Evolutionary conservation across 1,140 invertebrate species (phyloP).

Genomic region (Zaprionus inermis): DNA sequence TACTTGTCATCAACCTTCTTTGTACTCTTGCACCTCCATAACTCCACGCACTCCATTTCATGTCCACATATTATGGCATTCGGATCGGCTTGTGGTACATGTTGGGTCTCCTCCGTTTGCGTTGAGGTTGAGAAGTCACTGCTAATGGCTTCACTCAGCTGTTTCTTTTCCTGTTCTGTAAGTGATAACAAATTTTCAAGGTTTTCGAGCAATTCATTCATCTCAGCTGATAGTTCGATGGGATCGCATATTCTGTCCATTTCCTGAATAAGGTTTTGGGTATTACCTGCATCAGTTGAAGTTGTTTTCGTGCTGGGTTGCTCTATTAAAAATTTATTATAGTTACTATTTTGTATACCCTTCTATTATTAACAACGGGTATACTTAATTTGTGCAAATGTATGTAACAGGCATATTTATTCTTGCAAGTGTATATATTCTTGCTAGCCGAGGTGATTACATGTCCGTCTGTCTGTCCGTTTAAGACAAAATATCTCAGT

Average conservation of each 20-base stretch:
- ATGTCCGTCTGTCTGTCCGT: no score
- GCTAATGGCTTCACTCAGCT: background rate
- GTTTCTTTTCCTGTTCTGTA: background rate
- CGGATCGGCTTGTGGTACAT: background rate
- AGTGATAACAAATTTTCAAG: constrained; percentile 1
- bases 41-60: constrained; percentile 15
- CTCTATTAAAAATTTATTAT: background rate
- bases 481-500: no score
- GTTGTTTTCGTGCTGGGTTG: no score
- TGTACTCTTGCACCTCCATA: constrained; percentile 17
- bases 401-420: no score
- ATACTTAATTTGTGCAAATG: no score
- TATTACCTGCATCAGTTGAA: no score
- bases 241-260: background rate
- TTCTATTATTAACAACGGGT: no score
- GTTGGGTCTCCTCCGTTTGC: background rate
- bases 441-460: no score
- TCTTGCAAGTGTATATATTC: no score
- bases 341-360: no score
- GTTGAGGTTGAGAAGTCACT: background rate
- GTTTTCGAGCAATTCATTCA: background rate
- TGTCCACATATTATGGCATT: background rate
- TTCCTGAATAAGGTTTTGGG: no score
- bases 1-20: background rate
- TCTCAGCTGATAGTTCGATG: constrained; percentile 1